phyloP scores from a whole-genome alignment of 2,113 vertebrate species.

The Emydocephalus ijimae region DNA sequence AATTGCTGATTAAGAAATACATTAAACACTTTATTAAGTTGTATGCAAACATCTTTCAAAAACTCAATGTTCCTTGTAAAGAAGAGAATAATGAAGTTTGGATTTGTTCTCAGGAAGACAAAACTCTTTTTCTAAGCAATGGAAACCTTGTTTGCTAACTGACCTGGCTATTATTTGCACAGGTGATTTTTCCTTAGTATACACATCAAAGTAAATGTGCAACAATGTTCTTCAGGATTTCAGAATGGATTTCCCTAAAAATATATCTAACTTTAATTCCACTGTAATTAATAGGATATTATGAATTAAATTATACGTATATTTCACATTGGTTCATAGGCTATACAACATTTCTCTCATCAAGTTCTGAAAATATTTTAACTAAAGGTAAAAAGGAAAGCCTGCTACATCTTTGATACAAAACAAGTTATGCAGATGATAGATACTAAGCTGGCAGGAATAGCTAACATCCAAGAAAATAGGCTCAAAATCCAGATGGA shows the following conservation, averaged over 20 bases:
- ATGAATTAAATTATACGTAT: not conserved
- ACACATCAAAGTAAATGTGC: not conserved
- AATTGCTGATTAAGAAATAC: not conserved
- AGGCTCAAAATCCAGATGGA: no score
- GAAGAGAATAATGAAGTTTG: not conserved
- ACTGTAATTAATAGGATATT: not conserved
- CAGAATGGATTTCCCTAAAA: not conserved
- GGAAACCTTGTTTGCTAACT: not conserved
- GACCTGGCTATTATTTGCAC: not conserved
- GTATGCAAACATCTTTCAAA: not conserved
- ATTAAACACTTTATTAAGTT: not conserved
- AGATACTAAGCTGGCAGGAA: no score
- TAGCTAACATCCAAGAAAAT: no score
- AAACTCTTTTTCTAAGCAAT: not conserved
- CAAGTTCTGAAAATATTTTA: not conserved
- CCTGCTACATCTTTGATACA: not conserved
- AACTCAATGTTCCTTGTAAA: not conserved
- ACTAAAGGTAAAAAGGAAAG: not conserved
- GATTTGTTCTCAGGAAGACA: not conserved
- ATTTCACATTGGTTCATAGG: not conserved
- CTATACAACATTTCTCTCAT: not conserved
- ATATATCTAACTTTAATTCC: not conserved
- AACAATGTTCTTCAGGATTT: not conserved
- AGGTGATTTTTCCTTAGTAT: not conserved
- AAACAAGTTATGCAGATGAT: not conserved